Evolutionary conservation across 2,797 vertebrate species (phyloP).

Genomic region (Pteropus rufus): DNA sequence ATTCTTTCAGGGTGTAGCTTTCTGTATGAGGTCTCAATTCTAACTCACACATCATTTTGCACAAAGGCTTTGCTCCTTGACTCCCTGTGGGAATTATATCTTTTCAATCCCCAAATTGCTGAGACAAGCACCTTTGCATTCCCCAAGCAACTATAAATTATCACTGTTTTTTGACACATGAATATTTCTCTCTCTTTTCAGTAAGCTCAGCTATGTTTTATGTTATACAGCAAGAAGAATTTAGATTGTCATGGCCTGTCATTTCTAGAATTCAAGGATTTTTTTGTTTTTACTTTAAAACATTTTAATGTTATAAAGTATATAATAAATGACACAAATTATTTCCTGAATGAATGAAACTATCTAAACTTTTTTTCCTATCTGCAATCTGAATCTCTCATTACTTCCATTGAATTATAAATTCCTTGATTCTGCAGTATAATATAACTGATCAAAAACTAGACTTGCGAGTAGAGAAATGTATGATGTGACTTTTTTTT

Average conservation of each 20-base stretch:
- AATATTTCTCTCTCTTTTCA: neutral
- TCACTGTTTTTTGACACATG: neutral
- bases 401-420: neutral
- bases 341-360: neutral
- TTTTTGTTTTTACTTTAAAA: neutral
- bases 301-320: neutral
- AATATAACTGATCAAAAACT: neutral
- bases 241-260: neutral
- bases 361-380: neutral
- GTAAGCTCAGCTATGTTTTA: neutral
- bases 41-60: neutral
- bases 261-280: neutral
- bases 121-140: neutral
- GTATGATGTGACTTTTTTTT: neutral
- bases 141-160: neutral
- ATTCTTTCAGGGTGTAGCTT: neutral
- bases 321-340: neutral
- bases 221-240: neutral
- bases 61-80: neutral
- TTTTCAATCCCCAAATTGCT: neutral
- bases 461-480: neutral
- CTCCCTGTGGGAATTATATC: neutral
- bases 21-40: neutral
- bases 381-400: neutral
- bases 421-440: neutral